Evolutionary conservation across 2,113 vertebrate species (phyloP), one percentile per base, ranked within the genome.

Genomic region (Albula goreensis): DNA sequence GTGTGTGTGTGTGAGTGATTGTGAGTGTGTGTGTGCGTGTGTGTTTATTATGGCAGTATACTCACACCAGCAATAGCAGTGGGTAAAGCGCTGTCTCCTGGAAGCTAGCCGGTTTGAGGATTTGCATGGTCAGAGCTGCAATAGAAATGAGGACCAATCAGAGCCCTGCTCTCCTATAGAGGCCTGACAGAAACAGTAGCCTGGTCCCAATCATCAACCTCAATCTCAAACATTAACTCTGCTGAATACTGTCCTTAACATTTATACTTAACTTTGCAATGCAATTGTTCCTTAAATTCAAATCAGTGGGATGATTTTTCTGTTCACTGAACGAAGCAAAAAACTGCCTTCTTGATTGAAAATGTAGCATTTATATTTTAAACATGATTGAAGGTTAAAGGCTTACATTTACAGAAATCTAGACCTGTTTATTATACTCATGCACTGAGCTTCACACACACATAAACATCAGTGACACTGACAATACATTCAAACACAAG

Each of bases 81-180:
- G 98, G 98, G 84, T 99, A 99, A 93, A 97, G 97, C 0, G 91
- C 50, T 0, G 96, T 95, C 1, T 98, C 96, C 0, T 93, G 85
- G 87, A 99, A 99, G 80, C 96, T 93, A 0, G 97, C 98, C 0
- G 98, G 98, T 94, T 98, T 99, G 78, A 98, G 91, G 93, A 99
- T 96, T 95, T 99, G 97, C 94, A 99, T 88, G 0, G 96, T 96
- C 89, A 99, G 91, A 51, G 92, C 98, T 99, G 89, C 22, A 78
- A 60, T 82, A 84, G 41, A 41, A 80, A 79, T 50, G 63, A 22
- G 84, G 57, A 49, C 25, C 82, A 52, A 84, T 78, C 50, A 22
- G n/a, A 2, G 10, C 7, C 77, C 10, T n/a, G 4, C 80, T 41
- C 87, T 5, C 17, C 50, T n/a, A n/a, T 50, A 60, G 12, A 52